Conservation (phyloP, 2,888 invertebrate genomes). For the Euplagia quadripunctaria region DNA sequence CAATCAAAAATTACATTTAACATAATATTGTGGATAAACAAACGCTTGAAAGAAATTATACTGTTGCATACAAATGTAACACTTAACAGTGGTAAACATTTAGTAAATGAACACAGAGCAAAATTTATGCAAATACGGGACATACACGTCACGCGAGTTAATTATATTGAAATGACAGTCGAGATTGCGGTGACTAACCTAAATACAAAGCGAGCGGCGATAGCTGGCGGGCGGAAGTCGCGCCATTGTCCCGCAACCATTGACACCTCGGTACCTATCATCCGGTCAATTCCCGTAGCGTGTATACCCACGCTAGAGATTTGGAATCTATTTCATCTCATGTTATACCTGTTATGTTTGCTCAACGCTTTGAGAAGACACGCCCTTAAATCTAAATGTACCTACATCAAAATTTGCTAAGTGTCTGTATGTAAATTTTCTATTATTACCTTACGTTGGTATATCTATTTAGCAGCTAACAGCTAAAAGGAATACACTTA, state of each 20-base stretch:
- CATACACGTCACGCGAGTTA: slow-evolving; percentile 74
- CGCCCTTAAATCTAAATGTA: slow-evolving; percentile 10
- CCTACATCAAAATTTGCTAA: slow-evolving; percentile 9
- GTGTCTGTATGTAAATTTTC: slow-evolving; percentile 11
- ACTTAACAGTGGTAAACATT: slow-evolving; percentile 25
- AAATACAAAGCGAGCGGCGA: slow-evolving; percentile 82
- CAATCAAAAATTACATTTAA: neutral
- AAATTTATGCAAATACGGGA: slow-evolving; percentile 70
- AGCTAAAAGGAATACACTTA: neutral
- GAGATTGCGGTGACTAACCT: slow-evolving; percentile 86
- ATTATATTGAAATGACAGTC: slow-evolving; percentile 82
- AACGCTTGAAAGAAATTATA: neutral
- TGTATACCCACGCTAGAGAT: slow-evolving; percentile 30
- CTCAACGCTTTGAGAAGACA: slow-evolving; percentile 30
- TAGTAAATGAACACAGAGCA: slow-evolving; percentile 49
- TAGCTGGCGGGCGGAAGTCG: slow-evolving; percentile 77
- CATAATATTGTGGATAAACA: neutral
- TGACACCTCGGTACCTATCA: slow-evolving; percentile 83
- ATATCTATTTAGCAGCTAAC: neutral
- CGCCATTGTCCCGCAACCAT: slow-evolving; percentile 85
- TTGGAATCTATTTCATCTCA: slow-evolving; percentile 42
- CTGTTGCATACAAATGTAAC: slow-evolving; percentile 11
- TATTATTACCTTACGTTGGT: slow-evolving; percentile 5
- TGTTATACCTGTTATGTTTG: slow-evolving; percentile 24
- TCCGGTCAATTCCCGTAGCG: slow-evolving; percentile 81